phyloP scores from a whole-genome alignment of 2,797 vertebrate species.

The Rachycentron canadum region DNA sequence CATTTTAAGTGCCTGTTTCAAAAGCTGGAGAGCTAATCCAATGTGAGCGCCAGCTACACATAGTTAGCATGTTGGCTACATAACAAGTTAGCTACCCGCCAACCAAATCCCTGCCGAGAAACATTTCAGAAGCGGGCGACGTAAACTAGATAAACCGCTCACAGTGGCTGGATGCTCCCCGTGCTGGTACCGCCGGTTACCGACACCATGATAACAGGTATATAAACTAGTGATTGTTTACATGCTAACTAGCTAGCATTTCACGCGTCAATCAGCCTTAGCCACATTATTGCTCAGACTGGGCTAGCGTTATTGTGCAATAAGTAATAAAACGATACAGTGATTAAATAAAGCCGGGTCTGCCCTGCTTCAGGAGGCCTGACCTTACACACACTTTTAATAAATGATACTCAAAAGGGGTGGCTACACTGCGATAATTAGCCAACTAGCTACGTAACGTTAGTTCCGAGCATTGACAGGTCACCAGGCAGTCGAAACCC shows the following conservation, averaged over 20 bases:
- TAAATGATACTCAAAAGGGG: background rate
- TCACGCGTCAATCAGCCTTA: background rate
- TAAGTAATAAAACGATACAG: background rate
- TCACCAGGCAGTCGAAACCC: slow-evolving; percentile 46
- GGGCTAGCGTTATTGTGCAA: too few species aligned
- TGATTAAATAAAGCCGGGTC: rapidly evolving
- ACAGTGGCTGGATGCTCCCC: rapidly evolving
- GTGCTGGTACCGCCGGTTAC: rapidly evolving
- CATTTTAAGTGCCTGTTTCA: too few species aligned
- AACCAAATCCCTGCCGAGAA: background rate
- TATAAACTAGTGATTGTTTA: background rate
- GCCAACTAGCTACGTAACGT: slow-evolving; percentile 53
- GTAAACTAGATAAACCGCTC: too few species aligned
- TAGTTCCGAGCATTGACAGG: slow-evolving; percentile 66
- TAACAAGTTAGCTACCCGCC: slow-evolving; percentile 9
- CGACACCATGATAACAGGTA: rapidly evolving
- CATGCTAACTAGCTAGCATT: slow-evolving; percentile 6
- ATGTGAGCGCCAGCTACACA: slow-evolving; percentile 11
- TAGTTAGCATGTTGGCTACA: slow-evolving; percentile 47
- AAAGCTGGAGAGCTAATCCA: background rate
- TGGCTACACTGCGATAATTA: slow-evolving; percentile 30
- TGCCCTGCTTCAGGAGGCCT: rapidly evolving
- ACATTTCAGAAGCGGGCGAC: slow-evolving; percentile 10
- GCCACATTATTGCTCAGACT: background rate
- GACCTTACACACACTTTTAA: background rate